Conservation (phyloP, 2,113 vertebrate genomes). For the Ranitomeya variabilis region DNA sequence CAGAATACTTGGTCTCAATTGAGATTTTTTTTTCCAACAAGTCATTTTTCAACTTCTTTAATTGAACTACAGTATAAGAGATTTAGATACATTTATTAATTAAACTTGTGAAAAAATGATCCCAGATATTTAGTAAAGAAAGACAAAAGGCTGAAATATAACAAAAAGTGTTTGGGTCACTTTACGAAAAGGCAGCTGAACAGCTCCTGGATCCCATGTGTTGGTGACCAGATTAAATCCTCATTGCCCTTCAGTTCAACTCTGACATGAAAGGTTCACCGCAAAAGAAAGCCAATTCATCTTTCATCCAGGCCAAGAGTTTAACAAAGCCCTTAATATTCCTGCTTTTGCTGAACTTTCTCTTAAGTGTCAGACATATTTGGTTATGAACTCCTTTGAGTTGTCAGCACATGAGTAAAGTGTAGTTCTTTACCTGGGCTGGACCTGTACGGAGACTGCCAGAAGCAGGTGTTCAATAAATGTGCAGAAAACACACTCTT, state of each 20-base stretch:
- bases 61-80: too few species aligned
- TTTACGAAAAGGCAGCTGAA: neutral
- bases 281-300: constrained; percentile 52
- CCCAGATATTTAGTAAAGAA: neutral
- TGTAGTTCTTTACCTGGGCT: too few species aligned
- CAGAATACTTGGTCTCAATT: too few species aligned
- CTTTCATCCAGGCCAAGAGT: neutral
- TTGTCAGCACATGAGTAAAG: neutral
- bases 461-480: too few species aligned
- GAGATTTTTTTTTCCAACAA: neutral
- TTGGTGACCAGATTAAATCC: neutral
- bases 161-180: neutral
- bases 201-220: neutral
- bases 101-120: neutral
- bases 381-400: neutral
- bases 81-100: too few species aligned
- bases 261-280: constrained; percentile 41
- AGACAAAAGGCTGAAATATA: neutral
- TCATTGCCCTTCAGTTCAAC: constrained; percentile 39
- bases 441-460: too few species aligned
- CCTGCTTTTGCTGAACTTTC: constrained; percentile 16
- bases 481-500: too few species aligned
- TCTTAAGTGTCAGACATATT: neutral
- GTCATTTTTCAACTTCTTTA: neutral
- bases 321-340: constrained; percentile 40